phyloP scores from a whole-genome alignment of 2,888 invertebrate genomes.

The Theretra japonica region DNA sequence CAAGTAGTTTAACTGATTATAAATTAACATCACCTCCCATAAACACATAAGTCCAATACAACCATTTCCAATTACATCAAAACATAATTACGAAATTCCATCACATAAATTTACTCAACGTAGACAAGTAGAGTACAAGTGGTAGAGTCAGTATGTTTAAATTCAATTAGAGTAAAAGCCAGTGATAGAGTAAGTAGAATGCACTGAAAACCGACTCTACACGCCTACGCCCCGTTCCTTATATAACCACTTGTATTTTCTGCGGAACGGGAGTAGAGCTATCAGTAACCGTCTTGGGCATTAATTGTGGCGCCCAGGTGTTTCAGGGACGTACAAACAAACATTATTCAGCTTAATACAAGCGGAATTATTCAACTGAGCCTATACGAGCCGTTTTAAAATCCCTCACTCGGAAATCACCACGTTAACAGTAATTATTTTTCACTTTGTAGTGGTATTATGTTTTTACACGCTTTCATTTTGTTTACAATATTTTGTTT shows the following conservation, averaged over 20 bases:
- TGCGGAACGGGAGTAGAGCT: conserved; percentile 30
- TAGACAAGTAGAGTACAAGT: background rate
- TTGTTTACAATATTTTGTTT: background rate
- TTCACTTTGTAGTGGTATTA: background rate
- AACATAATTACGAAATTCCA: background rate
- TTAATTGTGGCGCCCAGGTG: conserved; percentile 52
- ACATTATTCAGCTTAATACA: conserved; percentile 28
- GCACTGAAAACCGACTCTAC: background rate
- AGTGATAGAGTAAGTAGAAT: background rate
- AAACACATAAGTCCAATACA: too few species aligned
- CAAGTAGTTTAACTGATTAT: too few species aligned
- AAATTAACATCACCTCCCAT: too few species aligned
- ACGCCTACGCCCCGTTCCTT: background rate
- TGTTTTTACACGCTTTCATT: background rate
- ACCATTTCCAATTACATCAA: background rate
- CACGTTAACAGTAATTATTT: background rate
- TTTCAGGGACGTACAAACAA: conserved; percentile 28
- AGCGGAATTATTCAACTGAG: background rate
- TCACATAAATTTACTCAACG: background rate
- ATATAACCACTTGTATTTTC: conserved; percentile 19
- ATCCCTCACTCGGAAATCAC: background rate
- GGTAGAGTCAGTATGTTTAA: background rate
- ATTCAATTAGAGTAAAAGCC: conserved; percentile 3
- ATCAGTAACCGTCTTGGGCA: conserved; percentile 49
- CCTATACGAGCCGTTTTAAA: conserved; percentile 4